These are phyloP conservation scores for Caradrina kadenii DNA, from an alignment of 2,888 invertebrate genomes.

Conservation along the genomic window DNA sequence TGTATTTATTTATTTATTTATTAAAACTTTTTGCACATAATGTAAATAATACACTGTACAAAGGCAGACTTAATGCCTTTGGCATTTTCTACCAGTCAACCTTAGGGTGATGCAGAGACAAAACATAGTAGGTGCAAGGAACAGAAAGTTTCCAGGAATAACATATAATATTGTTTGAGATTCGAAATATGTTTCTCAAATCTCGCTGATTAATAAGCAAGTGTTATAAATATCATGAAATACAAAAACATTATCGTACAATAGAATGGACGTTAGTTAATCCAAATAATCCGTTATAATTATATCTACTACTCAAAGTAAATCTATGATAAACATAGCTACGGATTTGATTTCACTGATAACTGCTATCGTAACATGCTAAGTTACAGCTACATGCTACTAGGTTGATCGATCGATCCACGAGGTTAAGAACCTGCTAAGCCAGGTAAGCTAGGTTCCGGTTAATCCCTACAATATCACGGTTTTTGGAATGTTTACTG, in stretches of 20 bases:
- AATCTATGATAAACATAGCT: slow-evolving; percentile 47
- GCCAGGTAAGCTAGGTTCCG: slow-evolving; percentile 1
- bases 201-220: slow-evolving; percentile 10
- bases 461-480: slow-evolving; percentile 9
- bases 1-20: too few species aligned
- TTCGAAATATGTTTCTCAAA: neutral
- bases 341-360: slow-evolving; percentile 54
- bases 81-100: too few species aligned
- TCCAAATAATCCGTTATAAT: slow-evolving; percentile 56
- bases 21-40: too few species aligned
- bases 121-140: too few species aligned
- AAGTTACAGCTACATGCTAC: slow-evolving; percentile 1
- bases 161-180: too few species aligned
- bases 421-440: slow-evolving; percentile 13
- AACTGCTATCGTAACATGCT: slow-evolving; percentile 31
- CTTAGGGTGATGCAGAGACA: too few species aligned
- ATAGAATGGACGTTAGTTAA: slow-evolving; percentile 34
- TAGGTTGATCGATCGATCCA: slow-evolving; percentile 25
- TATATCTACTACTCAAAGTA: slow-evolving; percentile 50
- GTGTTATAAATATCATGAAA: slow-evolving; percentile 18
- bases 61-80: too few species aligned
- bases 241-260: slow-evolving; percentile 23
- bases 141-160: too few species aligned
- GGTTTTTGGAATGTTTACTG: neutral
- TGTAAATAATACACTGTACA: too few species aligned